phyloP scores from a whole-genome alignment of 2,797 vertebrate species.

The Hypotaenidia philippensis region DNA sequence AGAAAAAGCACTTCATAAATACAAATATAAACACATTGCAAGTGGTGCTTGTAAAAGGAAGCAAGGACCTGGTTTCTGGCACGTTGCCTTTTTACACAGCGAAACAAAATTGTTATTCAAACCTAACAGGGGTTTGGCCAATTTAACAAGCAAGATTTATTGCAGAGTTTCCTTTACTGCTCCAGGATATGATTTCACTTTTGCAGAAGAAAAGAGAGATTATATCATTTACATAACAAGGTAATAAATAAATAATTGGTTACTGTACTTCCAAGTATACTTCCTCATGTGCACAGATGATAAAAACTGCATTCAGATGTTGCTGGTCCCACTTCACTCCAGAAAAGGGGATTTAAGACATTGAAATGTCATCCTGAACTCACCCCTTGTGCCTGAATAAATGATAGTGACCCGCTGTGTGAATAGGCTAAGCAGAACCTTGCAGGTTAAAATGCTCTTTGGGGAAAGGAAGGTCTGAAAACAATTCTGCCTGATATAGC shows the following conservation, averaged over 20 bases:
- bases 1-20: conserved; percentile 78
- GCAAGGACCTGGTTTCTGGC: conserved; percentile 63
- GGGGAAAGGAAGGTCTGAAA: conserved; percentile 47
- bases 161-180: conserved; percentile 59
- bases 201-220: conserved; percentile 66
- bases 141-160: conserved; percentile 76
- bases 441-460: conserved; percentile 55
- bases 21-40: conserved; percentile 76
- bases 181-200: conserved; percentile 75
- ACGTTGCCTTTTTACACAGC: conserved; percentile 26
- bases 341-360: conserved; percentile 21
- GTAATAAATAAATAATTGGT: conserved; percentile 61
- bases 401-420: conserved; percentile 52
- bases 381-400: conserved; percentile 30
- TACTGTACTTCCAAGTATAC: background rate
- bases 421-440: conserved; percentile 55
- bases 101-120: conserved; percentile 74
- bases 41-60: conserved; percentile 68
- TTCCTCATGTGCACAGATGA: conserved; percentile 20
- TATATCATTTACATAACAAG: conserved; percentile 65
- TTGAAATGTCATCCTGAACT: conserved; percentile 46
- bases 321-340: conserved; percentile 28
- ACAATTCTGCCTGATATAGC: conserved; percentile 55
- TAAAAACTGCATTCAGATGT: conserved; percentile 53
- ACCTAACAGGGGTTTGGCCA: conserved; percentile 62